Evolutionary conservation across 2,113 vertebrate genomes (phyloP), one percentile per base, ranked within the genome.

Genomic region (Falcunculus frontatus): DNA sequence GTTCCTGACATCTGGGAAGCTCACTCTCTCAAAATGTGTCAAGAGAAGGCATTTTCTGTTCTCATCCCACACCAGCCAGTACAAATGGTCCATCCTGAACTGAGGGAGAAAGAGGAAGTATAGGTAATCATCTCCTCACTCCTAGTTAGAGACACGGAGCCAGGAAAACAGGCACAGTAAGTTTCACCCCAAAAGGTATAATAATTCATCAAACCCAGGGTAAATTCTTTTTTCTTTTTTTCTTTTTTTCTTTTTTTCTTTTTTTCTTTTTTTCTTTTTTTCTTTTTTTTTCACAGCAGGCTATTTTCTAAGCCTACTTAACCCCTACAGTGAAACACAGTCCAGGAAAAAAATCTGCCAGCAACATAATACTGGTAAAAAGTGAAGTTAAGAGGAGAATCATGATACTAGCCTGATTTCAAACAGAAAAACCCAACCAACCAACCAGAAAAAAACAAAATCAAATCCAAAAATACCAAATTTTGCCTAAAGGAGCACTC

Each of bases 381-480:
- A 42, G 3, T 39, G 11, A 16, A 39, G 4, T 27, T 26, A 22
- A 69, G 39, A 50, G 50, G 8, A 50, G 5, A 77, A 53, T 33
- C 25, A 59, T 39, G 25, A 55, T 53, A 42, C 1, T 49, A 64
- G 13, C 17, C 33, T 62, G 7, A 74, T 60, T 88, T 74, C 50
- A 85, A 87, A 82, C 6, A 6, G 4, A 20, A 52, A 19, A 67
- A 46, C 5, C 18, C 27, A 50, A 29, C 7, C 11, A 33, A 46
- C 7, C 17, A 70, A 57, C 5, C 10, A 41, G 15, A 25, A 57
- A 35, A 57, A 68, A n/a, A 4, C 5, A 23, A 25, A 44, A 50
- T 3, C 4, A 29, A 32, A 64, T 30, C 5, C 8, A 47, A 44
- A 56, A 20, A 10, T n/a, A 7, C 0, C 0, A 4, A 32, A 77